Percentiles rank a stretch among this genome's conserved stretches.
These are phyloP conservation scores for Microcebus ravelobensis DNA, from an alignment of 2,113 vertebrate genomes.

Conservation along the genomic window DNA sequence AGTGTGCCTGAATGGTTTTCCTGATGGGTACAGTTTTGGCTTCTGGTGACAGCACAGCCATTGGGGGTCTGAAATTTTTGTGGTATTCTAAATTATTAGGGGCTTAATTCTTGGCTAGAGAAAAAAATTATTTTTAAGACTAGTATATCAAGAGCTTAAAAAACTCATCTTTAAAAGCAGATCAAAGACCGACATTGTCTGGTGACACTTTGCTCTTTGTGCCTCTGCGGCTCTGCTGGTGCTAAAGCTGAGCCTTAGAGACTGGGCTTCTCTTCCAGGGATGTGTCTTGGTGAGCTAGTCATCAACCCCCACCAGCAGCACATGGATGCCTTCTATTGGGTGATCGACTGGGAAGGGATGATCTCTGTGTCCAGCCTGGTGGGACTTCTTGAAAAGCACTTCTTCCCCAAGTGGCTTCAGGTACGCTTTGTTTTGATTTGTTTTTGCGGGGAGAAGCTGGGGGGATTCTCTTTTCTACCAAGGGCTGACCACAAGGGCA, in stretches of 20 bases:
- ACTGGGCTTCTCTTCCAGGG: constrained; percentile 81
- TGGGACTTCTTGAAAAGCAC: constrained; percentile 96
- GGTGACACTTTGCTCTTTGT: no score
- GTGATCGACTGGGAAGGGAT: constrained; percentile 99
- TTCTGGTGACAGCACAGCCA: background rate
- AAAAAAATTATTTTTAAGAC: background rate
- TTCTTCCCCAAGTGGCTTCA: constrained; percentile 99
- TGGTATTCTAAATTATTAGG: background rate
- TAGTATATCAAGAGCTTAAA: background rate
- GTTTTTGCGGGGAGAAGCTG: background rate
- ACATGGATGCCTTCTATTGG: constrained; percentile 98
- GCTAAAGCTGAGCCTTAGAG: background rate
- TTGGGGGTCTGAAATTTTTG: background rate
- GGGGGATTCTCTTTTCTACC: background rate
- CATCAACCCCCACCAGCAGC: constrained; percentile 98
- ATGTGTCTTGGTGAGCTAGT: constrained; percentile 95
- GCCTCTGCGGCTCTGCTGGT: background rate
- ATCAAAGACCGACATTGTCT: accelerated
- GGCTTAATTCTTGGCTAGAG: background rate
- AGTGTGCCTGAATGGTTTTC: background rate
- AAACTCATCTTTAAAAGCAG: background rate
- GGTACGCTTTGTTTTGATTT: constrained; percentile 80
- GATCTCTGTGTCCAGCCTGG: constrained; percentile 95
- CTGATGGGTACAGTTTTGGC: background rate
- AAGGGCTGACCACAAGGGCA: background rate